Conservation (phyloP, 2,113 vertebrate genomes). For the Coreoperca whiteheadi region DNA sequence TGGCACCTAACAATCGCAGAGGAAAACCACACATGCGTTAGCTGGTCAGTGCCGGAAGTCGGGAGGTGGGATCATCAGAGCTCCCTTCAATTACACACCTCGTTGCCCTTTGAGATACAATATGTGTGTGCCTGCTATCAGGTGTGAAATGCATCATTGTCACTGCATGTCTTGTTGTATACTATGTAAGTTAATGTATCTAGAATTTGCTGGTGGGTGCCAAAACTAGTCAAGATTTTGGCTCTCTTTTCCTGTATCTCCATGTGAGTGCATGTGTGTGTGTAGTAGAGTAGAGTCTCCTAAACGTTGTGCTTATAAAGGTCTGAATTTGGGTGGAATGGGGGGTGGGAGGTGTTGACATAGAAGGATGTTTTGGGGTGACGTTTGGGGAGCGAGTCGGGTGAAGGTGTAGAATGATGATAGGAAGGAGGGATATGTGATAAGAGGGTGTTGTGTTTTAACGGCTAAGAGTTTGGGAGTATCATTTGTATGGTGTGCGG, state of each 20-base stretch:
- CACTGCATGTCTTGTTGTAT: background rate
- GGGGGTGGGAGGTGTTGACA: constrained; percentile 74
- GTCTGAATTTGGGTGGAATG: constrained; percentile 28
- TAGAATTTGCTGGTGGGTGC: background rate
- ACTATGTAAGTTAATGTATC: background rate
- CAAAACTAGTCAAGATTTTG: background rate
- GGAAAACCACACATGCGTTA: constrained; percentile 10
- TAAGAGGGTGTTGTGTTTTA: constrained; percentile 56
- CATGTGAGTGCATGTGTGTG: background rate
- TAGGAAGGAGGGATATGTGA: constrained; percentile 68
- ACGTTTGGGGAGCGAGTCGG: constrained; percentile 63
- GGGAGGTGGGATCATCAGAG: background rate
- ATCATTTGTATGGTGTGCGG: background rate
- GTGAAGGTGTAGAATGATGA: constrained; percentile 78
- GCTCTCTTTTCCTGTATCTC: background rate
- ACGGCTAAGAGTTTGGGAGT: constrained; percentile 19
- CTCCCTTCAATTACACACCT: constrained; percentile 50
- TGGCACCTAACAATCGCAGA: constrained; percentile 14
- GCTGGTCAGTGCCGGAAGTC: constrained; percentile 6
- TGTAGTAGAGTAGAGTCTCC: background rate
- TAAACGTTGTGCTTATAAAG: constrained; percentile 13
- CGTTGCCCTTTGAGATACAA: constrained; percentile 37
- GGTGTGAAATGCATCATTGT: constrained; percentile 31
- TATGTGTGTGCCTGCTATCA: constrained; percentile 9
- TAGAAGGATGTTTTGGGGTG: constrained; percentile 83